These are phyloP conservation scores for Coturnix japonica DNA, from an alignment of 2,113 vertebrate genomes.

Conservation along the genomic window DNA sequence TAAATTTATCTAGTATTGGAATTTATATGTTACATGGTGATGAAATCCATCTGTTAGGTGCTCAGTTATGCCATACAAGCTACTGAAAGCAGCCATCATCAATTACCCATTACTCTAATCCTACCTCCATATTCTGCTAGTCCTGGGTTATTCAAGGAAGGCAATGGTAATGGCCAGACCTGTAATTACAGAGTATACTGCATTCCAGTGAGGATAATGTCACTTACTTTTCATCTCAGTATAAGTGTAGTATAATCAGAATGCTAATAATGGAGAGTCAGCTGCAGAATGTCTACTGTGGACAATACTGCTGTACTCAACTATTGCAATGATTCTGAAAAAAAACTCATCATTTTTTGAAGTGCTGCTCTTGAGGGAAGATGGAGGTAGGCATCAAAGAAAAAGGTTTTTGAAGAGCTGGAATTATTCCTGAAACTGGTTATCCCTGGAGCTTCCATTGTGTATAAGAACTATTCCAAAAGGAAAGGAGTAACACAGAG, in stretches of 20 bases:
- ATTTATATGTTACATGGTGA: constrained; percentile 64
- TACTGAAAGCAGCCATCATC: constrained; percentile 50
- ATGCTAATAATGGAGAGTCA: constrained; percentile 67
- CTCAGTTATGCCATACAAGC: constrained; percentile 54
- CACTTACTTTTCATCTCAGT: constrained; percentile 70
- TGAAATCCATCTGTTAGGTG: constrained; percentile 75
- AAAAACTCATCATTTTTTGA: background rate
- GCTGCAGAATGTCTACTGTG: constrained; percentile 28
- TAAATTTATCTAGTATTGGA: constrained; percentile 69
- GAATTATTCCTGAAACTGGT: background rate
- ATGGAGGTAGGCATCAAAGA: background rate
- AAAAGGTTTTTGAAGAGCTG: background rate
- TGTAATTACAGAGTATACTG: constrained; percentile 66
- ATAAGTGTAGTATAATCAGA: constrained; percentile 63
- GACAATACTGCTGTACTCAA: constrained; percentile 12
- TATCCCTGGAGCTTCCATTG: background rate
- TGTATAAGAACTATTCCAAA: background rate
- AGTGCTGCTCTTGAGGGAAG: constrained; percentile 2
- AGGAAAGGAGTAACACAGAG: background rate
- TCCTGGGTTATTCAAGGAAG: constrained; percentile 58
- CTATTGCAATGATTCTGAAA: constrained; percentile 18
- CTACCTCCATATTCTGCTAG: constrained; percentile 60
- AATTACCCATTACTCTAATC: constrained; percentile 67
- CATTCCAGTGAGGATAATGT: constrained; percentile 54
- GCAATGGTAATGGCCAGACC: constrained; percentile 52